Conservation (phyloP, 2,888 invertebrate genomes). For the Parascotia fuliginaria region DNA sequence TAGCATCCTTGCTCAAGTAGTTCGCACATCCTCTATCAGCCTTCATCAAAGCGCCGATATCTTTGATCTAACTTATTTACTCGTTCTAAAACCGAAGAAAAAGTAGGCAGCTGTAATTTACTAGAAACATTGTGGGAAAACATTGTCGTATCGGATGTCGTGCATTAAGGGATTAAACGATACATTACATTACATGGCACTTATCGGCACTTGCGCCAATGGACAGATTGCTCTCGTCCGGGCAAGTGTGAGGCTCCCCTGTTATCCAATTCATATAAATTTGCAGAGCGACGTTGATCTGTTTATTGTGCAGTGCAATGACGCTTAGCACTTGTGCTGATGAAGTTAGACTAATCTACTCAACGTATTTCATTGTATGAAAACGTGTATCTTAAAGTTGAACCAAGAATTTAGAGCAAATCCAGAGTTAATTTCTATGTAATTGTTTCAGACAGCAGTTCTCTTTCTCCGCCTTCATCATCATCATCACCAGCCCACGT, state of each 20-base stretch:
- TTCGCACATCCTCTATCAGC: not conserved
- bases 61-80: not conserved
- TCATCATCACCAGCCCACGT: too few relatives aligned
- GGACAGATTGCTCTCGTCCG: constrained; percentile 78
- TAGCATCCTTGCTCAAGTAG: too few relatives aligned
- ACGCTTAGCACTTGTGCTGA: constrained; percentile 28
- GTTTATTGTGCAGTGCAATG: constrained; percentile 33
- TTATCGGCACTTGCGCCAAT: constrained; percentile 62
- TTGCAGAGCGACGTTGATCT: constrained; percentile 41
- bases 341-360: constrained; percentile 25
- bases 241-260: constrained; percentile 50
- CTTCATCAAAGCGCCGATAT: not conserved
- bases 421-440: too few relatives aligned
- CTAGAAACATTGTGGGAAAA: constrained; percentile 43
- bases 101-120: constrained; percentile 1
- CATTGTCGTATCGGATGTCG: constrained; percentile 62
- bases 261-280: constrained; percentile 72
- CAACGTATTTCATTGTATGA: constrained; percentile 6
- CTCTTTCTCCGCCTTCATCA: too few relatives aligned
- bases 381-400: too few relatives aligned
- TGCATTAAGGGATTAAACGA: constrained; percentile 66
- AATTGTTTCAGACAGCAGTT: too few relatives aligned
- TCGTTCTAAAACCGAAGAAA: not conserved
- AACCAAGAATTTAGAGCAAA: too few relatives aligned
- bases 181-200: constrained; percentile 69